These are phyloP conservation scores for Nasalis larvatus DNA, from an alignment of 2,113 vertebrate genomes.

Conservation along the genomic window DNA sequence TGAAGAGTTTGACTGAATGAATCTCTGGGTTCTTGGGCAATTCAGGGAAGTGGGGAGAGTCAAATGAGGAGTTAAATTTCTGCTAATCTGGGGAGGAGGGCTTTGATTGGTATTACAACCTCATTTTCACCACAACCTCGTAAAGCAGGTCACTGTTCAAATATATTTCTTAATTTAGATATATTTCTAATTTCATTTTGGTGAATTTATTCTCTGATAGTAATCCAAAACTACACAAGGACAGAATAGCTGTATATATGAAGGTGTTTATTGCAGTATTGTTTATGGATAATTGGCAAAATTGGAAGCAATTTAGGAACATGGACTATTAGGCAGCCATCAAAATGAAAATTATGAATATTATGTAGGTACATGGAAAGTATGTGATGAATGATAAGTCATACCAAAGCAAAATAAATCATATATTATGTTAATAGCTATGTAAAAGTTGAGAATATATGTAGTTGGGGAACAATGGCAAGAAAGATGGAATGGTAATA, in stretches of 20 bases:
- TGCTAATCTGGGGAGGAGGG: neutral
- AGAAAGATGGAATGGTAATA: neutral
- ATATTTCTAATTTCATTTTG: conserved; percentile 1
- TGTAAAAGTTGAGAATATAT: neutral
- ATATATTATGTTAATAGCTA: neutral
- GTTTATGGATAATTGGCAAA: conserved; percentile 24
- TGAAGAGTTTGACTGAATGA: neutral
- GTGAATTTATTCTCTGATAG: conserved; percentile 14
- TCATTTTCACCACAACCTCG: neutral
- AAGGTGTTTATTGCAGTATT: neutral
- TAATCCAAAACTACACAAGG: neutral
- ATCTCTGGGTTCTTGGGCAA: neutral
- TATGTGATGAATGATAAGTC: neutral
- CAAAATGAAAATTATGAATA: conserved; percentile 13
- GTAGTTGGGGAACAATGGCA: neutral
- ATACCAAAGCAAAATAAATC: conserved; percentile 26
- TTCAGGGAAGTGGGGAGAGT: neutral
- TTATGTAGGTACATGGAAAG: neutral
- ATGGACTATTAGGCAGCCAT: neutral
- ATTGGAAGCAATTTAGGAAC: neutral
- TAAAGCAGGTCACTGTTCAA: neutral
- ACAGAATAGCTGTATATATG: neutral
- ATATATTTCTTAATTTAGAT: neutral
- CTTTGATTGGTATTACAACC: neutral
- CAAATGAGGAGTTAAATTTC: neutral